Base-by-base conservation (phyloP, 92 coral and sea anemone genomes). In the Porites rus region DNA sequence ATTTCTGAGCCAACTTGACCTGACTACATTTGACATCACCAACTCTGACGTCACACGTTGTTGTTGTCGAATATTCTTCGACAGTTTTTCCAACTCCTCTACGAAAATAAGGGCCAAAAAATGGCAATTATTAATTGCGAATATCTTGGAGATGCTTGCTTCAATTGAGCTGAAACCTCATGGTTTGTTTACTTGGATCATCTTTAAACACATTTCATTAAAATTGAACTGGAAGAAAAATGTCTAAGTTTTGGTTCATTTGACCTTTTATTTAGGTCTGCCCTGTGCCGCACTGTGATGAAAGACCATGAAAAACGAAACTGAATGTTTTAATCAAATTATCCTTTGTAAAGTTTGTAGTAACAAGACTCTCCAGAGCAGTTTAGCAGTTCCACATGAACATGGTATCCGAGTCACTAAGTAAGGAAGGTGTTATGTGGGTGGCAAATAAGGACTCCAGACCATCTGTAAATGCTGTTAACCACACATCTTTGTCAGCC, bases 391-490 rank as follows among this genome's bases (percentile, higher is more conserved):
- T 71, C 31, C 31, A 0, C 31, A 28, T 28, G 31, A 28, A 28
- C 4, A 28, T 28, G 31, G 31, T 28, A 2, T 28, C 31, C 31
- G 31, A 28, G 46, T 71, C 76, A 18, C 76, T 71, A 11, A 71
- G 13, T 28, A 77, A 19, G 51, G 72, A 77, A 21, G 58, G 46
- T 28, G 53, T 46, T 13, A 25, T 25, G 72, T 28, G 59, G 24
- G 72, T 65, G 82, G 82, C 70, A 59, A 60, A 65, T 0, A 77
- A 69, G 72, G 82, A 25, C 28, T 77, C 82, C 16, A 77, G 21
- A 3, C 46, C 74, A 64, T 81, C 77, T 56, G 69, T 81, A 66
- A 81, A 81, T 56, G 85, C 76, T 68, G 77, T 81, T 56, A 81
- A 66, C 85, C 85, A 81, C 9, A 81, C 22, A 1, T 68, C 77